Conservation (phyloP, 2,888 invertebrate genomes). For the Mesoligia furuncula region DNA sequence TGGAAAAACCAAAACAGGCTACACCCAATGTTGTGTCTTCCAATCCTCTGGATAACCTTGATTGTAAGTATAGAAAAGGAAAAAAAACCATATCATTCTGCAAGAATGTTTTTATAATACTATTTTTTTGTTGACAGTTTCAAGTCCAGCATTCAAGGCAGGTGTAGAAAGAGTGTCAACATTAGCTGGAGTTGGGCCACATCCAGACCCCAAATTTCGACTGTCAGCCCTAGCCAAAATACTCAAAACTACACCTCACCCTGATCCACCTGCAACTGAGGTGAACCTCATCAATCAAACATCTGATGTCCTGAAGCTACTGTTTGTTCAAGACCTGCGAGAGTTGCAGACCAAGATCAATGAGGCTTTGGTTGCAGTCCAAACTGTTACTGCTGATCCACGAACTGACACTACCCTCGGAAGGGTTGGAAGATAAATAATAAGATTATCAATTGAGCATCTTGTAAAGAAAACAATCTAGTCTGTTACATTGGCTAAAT, state of each 20-base stretch:
- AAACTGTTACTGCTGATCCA: slow-evolving; percentile 98
- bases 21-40: slow-evolving; percentile 94
- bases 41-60: slow-evolving; percentile 96
- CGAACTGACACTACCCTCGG: slow-evolving; percentile 98
- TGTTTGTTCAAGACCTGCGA: slow-evolving; percentile 96
- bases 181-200: slow-evolving; percentile 88
- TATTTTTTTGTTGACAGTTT: slow-evolving; percentile 90
- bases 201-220: slow-evolving; percentile 83
- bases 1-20: slow-evolving; percentile 91
- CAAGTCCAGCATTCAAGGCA: slow-evolving; percentile 94
- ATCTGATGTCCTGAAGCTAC: slow-evolving; percentile 93
- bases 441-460: slow-evolving; percentile 35
- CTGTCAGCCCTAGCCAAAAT: slow-evolving; percentile 93
- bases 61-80: slow-evolving; percentile 92
- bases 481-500: slow-evolving; percentile 27
- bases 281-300: slow-evolving; percentile 80
- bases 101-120: not conserved
- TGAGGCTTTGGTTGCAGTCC: slow-evolving; percentile 97
- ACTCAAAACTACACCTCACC: slow-evolving; percentile 95
- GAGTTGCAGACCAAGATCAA: slow-evolving; percentile 98
- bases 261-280: slow-evolving; percentile 88
- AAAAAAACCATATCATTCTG: not conserved
- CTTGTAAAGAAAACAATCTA: slow-evolving; percentile 35
- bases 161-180: slow-evolving; percentile 95
- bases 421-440: slow-evolving; percentile 94